Evolutionary conservation across 2,888 invertebrate genomes (phyloP), one percentile per base, ranked within the genome.

Genomic region (Sepiola atlantica): DNA sequence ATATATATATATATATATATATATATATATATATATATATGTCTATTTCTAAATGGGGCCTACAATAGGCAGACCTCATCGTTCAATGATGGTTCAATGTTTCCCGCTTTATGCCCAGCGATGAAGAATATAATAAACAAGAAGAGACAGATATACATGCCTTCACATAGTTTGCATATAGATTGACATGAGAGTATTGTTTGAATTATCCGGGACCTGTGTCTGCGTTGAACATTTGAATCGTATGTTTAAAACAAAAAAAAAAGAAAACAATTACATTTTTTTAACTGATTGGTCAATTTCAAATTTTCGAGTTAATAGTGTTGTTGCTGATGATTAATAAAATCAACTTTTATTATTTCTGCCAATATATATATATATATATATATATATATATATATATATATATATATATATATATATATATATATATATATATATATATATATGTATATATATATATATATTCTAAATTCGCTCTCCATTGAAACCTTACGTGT

Each of bases 21-120:
- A 77, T 77, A 77, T 77, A 32, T 45, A 77, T 61, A 61, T n/a
- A 77, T n/a, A 77, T 77, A 77, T 77, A 77, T 77, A 77, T 77
- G 77, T n/a, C 77, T 77, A 77, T n/a, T 77, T 77, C 16, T 77
- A n/a, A n/a, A 77, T 77, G 77, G n/a, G 77, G 77, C 77, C 77
- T 77, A 77, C 77, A 32, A n/a, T 77, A 77, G 77, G 77, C 77
- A 77, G 77, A n/a, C 77, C 77, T 77, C 77, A 77, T n/a, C n/a
- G 77, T 77, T 77, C 77, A 77, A 77, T 77, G 77, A 77, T 77
- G 77, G 77, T 77, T 77, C 77, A 77, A 77, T 77, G 77, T 77
- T 77, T 77, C n/a, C 77, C n/a, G 77, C 77, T 77, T 77, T 77
- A 77, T 77, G n/a, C 77, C 77, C 77, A 77, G 77, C 77, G 77